Evolutionary conservation across 1,140 invertebrate species (phyloP).

Genomic region (Sarcophaga peregrina): DNA sequence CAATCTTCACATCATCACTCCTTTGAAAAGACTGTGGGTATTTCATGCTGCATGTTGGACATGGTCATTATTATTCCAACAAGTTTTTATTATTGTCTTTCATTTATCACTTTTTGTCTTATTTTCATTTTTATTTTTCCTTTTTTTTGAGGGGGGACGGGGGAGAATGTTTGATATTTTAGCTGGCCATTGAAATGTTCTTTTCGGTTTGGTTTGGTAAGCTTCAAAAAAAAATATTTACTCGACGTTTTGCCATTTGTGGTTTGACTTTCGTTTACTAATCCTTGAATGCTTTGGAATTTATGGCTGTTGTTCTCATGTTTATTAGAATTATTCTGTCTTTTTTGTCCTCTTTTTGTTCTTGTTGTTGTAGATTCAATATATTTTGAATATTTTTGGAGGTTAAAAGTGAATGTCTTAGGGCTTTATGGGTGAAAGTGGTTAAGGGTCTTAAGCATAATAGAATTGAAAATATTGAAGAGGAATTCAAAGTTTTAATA

Average conservation of each 20-base stretch:
- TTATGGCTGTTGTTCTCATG: constrained; percentile 46
- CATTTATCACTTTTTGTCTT: constrained; percentile 17
- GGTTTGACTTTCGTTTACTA: constrained; percentile 46
- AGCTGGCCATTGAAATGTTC: neutral
- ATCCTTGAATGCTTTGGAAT: constrained; percentile 45
- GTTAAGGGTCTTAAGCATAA: too few species aligned
- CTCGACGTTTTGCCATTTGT: constrained; percentile 31
- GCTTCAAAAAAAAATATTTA: neutral
- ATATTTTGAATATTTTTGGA: too few species aligned
- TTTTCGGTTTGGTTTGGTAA: neutral
- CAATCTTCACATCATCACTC: neutral
- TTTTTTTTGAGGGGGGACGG: too few species aligned
- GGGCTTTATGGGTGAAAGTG: too few species aligned
- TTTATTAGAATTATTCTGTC: neutral
- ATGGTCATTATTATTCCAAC: neutral
- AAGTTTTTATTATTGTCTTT: neutral
- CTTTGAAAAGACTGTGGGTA: neutral
- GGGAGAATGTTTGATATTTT: neutral
- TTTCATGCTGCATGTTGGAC: neutral
- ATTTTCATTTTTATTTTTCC: too few species aligned
- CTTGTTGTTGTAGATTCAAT: too few species aligned
- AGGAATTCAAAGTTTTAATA: too few species aligned
- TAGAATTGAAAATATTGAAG: too few species aligned
- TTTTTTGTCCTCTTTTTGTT: too few species aligned
- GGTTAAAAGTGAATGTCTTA: too few species aligned